Base-by-base conservation (phyloP, 2,797 vertebrate genomes). In the Poeciliopsis gracilis region DNA sequence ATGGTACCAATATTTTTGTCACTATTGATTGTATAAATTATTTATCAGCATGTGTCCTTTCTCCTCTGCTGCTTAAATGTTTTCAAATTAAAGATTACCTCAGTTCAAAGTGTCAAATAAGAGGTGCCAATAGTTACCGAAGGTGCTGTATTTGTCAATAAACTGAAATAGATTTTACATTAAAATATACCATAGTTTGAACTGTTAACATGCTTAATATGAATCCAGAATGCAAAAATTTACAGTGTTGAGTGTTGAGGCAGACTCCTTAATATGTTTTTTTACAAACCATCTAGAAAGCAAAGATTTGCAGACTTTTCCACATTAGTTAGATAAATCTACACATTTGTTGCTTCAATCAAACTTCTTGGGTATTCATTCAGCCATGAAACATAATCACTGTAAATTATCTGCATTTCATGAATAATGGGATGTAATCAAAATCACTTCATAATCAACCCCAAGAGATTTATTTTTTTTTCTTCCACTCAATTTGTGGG, bases 361-460 rank as follows among this genome's bases (percentile, higher is more conserved):
- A 53, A 79, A 49, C 76, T 36, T 63, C 38, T 38, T 51, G 43
- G 41, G 13, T 77, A 61, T 80, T 84, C 76, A 77, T 73, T 67
- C 23, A 41, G 10, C 20, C 63, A 41, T 41, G 23, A 41, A 45
- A 53, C 38, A 75, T 91, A 79, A 90, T 80, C 80, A 55, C 77
- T 67, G 23, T 63, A 77, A 77, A 78, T 47, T 0, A 5, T 51
- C 12, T 75, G 63, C 61, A 82, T 23, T 80, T 76, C 70, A 80
- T 85, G 77, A 86, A 86, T 84, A 83, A 90, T 73, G 73, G 25
- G 70, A 86, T 86, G 67, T 84, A 86, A 90, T 91, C 77, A 92
- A 59, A 85, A 77, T 78, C 67, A 43, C 81, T 84, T 82, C 63
- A 63, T 82, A 84, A 88, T 88, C 74, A 84, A 57, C 53, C 76